phyloP scores from a whole-genome alignment of 2,888 invertebrate genomes.

The Leucoptera coffeella region DNA sequence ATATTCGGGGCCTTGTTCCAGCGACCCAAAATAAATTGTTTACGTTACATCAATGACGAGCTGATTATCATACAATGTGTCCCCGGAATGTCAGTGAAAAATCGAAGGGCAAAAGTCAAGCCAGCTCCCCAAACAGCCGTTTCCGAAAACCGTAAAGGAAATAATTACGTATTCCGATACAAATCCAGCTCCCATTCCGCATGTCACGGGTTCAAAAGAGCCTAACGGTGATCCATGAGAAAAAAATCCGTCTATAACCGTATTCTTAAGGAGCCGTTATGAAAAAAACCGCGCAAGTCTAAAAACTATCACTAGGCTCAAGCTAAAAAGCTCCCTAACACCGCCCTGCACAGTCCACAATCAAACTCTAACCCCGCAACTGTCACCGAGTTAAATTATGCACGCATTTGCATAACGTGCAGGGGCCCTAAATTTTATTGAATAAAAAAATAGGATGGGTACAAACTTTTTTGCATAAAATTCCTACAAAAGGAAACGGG shows the following conservation, averaged over 20 bases:
- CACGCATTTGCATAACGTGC: slow-evolving; percentile 55
- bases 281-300: slow-evolving; percentile 42
- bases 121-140: slow-evolving; percentile 21
- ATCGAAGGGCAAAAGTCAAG: slow-evolving; percentile 11
- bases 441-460: slow-evolving; percentile 57
- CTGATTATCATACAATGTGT: too few species aligned
- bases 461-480: slow-evolving; percentile 54
- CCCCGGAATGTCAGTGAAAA: slow-evolving; percentile 9
- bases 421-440: slow-evolving; percentile 52
- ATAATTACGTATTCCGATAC: slow-evolving; percentile 53
- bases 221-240: slow-evolving; percentile 34
- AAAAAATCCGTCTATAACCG: slow-evolving; percentile 37
- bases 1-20: too few species aligned
- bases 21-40: slow-evolving; percentile 1
- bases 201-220: slow-evolving; percentile 44
- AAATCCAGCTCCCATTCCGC: slow-evolving; percentile 37
- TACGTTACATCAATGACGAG: too few species aligned
- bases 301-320: slow-evolving; percentile 16
- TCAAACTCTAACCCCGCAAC: slow-evolving; percentile 11
- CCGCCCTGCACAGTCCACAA: slow-evolving; percentile 6
- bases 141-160: slow-evolving; percentile 51
- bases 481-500: slow-evolving; percentile 53
- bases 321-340: slow-evolving; percentile 12
- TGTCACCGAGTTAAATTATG: slow-evolving; percentile 43
- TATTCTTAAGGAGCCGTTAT: slow-evolving; percentile 21